Conservation (phyloP, 2,797 vertebrate species). For the Gymnopithys bicolor region DNA sequence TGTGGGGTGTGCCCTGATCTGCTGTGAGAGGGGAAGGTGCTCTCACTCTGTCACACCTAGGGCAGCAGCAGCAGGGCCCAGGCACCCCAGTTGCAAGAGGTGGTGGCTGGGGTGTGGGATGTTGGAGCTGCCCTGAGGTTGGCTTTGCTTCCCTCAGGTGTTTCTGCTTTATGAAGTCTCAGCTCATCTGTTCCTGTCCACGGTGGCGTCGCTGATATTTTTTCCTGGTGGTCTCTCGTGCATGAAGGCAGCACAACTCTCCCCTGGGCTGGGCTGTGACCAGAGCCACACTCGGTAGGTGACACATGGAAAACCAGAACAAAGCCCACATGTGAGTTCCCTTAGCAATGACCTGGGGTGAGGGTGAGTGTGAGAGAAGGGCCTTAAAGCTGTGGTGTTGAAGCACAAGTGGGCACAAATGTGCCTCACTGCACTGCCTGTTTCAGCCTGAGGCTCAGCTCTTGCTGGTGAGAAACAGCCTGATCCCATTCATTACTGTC, state of each 20-base stretch:
- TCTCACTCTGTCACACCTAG: neutral
- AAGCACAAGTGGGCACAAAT: constrained; percentile 3
- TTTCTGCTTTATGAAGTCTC: neutral
- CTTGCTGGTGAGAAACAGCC: neutral
- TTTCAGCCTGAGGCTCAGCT: neutral
- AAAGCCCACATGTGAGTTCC: neutral
- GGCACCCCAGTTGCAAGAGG: neutral
- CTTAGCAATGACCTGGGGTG: neutral
- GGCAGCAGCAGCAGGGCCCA: neutral
- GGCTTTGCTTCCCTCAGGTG: neutral
- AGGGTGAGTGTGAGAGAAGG: neutral
- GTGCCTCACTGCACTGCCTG: neutral
- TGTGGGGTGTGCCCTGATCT: neutral
- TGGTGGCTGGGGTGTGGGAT: fast-evolving
- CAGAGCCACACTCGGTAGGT: neutral
- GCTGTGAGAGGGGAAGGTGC: neutral
- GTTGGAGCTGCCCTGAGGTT: neutral
- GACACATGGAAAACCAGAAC: neutral
- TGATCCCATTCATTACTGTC: constrained; percentile 33
- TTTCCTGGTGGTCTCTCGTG: neutral
- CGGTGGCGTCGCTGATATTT: neutral
- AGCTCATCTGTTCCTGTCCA: neutral
- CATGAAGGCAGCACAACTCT: constrained; percentile 5
- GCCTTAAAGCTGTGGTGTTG: constrained; percentile 4
- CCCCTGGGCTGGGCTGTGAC: neutral